A percentile compares a stretch with the other conserved stretches of the same genome.
phyloP scores from a whole-genome alignment of 2,888 invertebrate species.

The Cryptocephalus moraei region DNA sequence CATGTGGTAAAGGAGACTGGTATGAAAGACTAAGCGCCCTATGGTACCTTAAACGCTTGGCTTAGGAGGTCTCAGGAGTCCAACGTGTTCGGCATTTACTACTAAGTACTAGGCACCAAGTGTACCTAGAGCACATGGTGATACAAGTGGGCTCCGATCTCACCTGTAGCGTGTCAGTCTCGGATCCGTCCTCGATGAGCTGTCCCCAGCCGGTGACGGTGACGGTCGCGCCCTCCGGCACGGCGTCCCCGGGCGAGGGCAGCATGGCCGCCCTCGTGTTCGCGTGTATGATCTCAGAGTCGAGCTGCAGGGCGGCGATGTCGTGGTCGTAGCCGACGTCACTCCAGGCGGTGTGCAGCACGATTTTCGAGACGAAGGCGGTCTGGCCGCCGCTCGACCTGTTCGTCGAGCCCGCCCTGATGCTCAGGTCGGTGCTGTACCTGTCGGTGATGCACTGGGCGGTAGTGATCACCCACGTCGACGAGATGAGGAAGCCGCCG shows the following conservation, averaged over 20 bases:
- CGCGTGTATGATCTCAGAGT: not conserved
- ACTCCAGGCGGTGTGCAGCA: constrained; percentile 7
- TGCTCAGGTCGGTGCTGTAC: constrained; percentile 1
- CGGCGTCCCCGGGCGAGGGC: constrained; percentile 1
- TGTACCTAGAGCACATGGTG: too few relatives aligned
- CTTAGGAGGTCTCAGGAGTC: too few relatives aligned
- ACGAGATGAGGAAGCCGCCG: not conserved
- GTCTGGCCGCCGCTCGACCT: constrained; percentile 7
- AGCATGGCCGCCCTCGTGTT: constrained; percentile 1
- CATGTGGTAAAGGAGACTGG: too few relatives aligned
- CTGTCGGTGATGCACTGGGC: not conserved
- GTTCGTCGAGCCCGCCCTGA: constrained; percentile 6
- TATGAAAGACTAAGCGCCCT: too few relatives aligned
- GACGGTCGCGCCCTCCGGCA: constrained; percentile 1
- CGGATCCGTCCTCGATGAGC: too few relatives aligned
- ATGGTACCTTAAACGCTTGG: too few relatives aligned
- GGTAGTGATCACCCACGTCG: not conserved
- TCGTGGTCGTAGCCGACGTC: constrained; percentile 5
- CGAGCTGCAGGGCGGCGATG: constrained; percentile 8
- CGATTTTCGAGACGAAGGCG: constrained; percentile 2
- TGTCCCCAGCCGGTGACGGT: constrained; percentile 13
- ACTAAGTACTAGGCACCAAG: too few relatives aligned
- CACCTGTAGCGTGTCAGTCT: too few relatives aligned
- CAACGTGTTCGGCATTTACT: too few relatives aligned
- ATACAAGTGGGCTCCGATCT: too few relatives aligned